Evolutionary conservation across 2,888 invertebrate genomes (phyloP), one percentile per base, ranked within the genome.

Genomic region (Ophion costatus): DNA sequence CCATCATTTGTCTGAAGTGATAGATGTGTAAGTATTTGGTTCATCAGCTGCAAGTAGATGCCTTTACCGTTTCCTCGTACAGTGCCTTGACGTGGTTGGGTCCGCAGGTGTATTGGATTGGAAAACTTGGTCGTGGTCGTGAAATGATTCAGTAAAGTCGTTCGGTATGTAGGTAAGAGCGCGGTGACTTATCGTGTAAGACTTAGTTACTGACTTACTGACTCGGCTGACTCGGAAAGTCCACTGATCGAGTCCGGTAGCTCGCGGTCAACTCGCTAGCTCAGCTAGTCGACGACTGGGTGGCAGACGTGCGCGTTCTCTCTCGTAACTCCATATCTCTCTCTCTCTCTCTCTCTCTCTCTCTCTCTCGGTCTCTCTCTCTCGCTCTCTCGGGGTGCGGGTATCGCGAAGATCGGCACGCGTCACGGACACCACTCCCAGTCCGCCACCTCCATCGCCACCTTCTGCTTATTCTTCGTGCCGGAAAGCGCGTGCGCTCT

Each of bases 361-460:
- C 79, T 80, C 67, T 66, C 85, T 69, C 81, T 63, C 78, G 63
- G 38, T 70, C 83, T 87, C 86, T 82, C 87, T 24, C 87, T 70
- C 87, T 87, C 85, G 84, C 82, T 86, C 86, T 88, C 88, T 89
- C 63, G n/a, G n/a, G n/a, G n/a, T n/a, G n/a, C n/a, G 67, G 77
- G 67, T 87, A 85, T 87, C 87, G 87, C 85, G 89, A 89, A 88
- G 88, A 89, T 89, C 89, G 89, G 88, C 87, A 87, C 89, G 51
- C 67, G 87, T 89, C 88, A 88, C 82, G 80, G 77, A 87, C 87
- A 76, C 89, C 88, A 88, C 75, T 88, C 88, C 89, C 90, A 87
- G 89, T 90, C 89, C 90, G 89, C 89, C 67, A 38, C 59, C 51
- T 24, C 45, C 33, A 29, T 38, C 29, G 20, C 57, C 76, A 14